Evolutionary conservation across 1,140 invertebrate species (phyloP).

Genomic region (Cataglyphis hispanica): DNA sequence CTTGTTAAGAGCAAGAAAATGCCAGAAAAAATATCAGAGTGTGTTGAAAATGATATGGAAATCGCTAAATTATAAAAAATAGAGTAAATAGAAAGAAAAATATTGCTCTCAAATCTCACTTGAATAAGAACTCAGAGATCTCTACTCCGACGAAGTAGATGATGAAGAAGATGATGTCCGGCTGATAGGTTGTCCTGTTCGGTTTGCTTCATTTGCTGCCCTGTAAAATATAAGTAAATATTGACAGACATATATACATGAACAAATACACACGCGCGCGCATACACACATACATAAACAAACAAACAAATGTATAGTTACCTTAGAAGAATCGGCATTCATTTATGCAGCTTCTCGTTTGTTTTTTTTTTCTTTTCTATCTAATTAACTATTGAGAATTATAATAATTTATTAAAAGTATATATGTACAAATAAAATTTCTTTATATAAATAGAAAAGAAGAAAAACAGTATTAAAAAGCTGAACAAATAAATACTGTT

Average conservation of each 20-base stretch:
- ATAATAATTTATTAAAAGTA: background rate
- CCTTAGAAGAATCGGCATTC: no score
- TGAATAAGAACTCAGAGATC: conserved; percentile 76
- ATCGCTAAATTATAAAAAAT: conserved; percentile 32
- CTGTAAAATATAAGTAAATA: conserved; percentile 69
- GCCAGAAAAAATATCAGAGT: conserved; percentile 12
- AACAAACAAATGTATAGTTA: no score
- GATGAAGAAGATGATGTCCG: conserved; percentile 82
- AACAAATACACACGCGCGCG: no score
- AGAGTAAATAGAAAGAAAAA: conserved; percentile 43
- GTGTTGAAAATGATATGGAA: conserved; percentile 48
- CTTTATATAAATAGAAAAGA: conserved; percentile 11
- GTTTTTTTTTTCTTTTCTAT: background rate
- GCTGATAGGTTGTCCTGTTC: conserved; percentile 69
- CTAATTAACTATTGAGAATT: background rate
- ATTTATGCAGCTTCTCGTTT: no score
- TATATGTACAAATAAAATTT: background rate
- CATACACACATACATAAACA: no score
- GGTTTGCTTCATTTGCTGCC: conserved; percentile 81
- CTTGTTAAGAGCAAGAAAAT: conserved; percentile 18
- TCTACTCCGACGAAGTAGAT: conserved; percentile 73
- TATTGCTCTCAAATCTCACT: conserved; percentile 80
- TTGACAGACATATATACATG: background rate
- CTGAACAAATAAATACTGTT: background rate
- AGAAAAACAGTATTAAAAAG: background rate